Base-by-base conservation (phyloP, 2,888 invertebrate species). In the Eristalinus aeneus region DNA sequence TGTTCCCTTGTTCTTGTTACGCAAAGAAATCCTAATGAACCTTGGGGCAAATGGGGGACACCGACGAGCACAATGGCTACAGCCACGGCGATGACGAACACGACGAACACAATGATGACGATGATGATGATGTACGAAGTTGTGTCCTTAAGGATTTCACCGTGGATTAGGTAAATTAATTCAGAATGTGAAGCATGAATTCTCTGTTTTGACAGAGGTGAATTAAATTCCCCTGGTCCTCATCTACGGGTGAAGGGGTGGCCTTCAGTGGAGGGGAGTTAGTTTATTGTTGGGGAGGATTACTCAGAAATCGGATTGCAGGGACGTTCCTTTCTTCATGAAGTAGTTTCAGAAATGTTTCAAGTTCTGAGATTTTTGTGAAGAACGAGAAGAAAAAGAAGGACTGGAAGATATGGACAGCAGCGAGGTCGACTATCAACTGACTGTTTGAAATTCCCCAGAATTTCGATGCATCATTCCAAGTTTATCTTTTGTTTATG, bases 101-200 rank as follows among this genome's bases (percentile, higher is more conserved):
- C 5, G n/a, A 76, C 53, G 16, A 54, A 53, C 46, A 39, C 12
- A n/a, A 39, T 39, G 39, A n/a, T 5, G 39, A 39, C 5, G 46
- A 46, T 46, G 46, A 16, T 46, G 46, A 46, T 8, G 46, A 46
- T 46, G 46, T 46, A 46, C 46, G 32, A 39, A 46, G 31, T 56
- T 68, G 36, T 11, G 60, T 27, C 61, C 27, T 67, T 39, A 39
- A 61, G 63, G 67, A 73, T 27, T 73, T 68, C 67, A 54, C 22
- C 22, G 61, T 63, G 79, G 73, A 79, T 79, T 60, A 72, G 60
- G 67, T 68, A 63, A 73, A 79, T 77, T 64, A 77, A 71, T 71
- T 32, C 60, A 34, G 39, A 68, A 61, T 68, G 23, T 22, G 16
- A 73, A 36, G 61, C 36, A 68, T 68, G 73, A 34, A 39, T 72